Conservation (phyloP, 2,113 vertebrate species). For the Tetrao urogallus region DNA sequence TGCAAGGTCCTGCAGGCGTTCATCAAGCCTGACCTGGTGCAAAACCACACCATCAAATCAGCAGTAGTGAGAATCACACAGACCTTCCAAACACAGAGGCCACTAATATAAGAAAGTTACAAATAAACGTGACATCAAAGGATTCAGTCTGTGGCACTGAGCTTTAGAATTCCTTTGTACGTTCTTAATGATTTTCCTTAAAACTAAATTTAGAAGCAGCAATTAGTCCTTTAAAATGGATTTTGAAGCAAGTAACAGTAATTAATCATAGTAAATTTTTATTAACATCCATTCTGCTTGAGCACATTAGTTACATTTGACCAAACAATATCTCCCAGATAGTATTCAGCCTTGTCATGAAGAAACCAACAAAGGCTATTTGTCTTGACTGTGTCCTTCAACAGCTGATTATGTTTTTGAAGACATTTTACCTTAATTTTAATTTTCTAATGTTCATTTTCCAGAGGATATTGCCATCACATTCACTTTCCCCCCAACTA, state of each 20-base stretch:
- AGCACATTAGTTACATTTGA: background rate
- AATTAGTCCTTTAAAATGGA: background rate
- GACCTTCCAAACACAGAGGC: background rate
- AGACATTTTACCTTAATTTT: background rate
- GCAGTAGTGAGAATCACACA: background rate
- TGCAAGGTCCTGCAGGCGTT: background rate
- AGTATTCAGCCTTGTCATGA: background rate
- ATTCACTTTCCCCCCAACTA: background rate
- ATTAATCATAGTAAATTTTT: background rate
- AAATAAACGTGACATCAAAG: background rate
- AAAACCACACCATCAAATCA: slow-evolving; percentile 2
- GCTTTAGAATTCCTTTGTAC: background rate
- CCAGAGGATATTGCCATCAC: background rate
- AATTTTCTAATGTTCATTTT: background rate
- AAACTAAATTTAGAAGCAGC: background rate
- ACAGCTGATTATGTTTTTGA: background rate
- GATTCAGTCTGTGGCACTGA: background rate
- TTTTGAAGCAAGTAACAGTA: background rate
- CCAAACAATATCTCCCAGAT: background rate
- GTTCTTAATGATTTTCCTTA: background rate
- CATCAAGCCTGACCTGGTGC: background rate
- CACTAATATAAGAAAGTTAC: background rate
- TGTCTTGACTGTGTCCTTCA: background rate
- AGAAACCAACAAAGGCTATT: background rate
- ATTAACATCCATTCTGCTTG: background rate